Evolutionary conservation across 2,888 invertebrate genomes (phyloP).

Genomic region (Nowickia ferox): DNA sequence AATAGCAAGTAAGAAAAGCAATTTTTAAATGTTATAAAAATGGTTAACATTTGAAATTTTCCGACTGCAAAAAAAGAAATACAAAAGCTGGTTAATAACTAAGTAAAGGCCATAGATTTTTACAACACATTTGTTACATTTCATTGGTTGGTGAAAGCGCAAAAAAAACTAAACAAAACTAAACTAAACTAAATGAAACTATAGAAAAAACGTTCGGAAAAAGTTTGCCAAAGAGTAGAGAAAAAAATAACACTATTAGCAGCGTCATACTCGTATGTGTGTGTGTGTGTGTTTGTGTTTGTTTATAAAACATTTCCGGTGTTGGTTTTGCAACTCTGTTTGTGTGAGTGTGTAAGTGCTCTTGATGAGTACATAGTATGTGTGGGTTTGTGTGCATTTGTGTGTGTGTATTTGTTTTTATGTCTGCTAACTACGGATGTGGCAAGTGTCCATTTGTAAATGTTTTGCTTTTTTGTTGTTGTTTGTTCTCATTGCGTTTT

Average conservation of each 20-base stretch:
- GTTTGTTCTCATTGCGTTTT: neutral
- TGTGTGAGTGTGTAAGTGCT: slow-evolving; percentile 10
- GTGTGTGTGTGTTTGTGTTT: slow-evolving; percentile 32
- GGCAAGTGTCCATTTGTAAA: slow-evolving; percentile 76
- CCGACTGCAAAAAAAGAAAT: neutral
- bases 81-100: slow-evolving; percentile 61
- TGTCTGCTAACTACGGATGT: slow-evolving; percentile 70
- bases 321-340: slow-evolving; percentile 33
- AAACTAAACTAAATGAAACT: too few species aligned
- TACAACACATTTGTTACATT: slow-evolving; percentile 71
- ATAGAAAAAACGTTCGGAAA: slow-evolving; percentile 38
- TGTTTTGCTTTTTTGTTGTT: slow-evolving; percentile 66
- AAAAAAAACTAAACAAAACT: neutral
- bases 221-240: neutral
- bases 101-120: slow-evolving; percentile 70
- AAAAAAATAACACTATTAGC: neutral
- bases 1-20: neutral
- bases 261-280: neutral
- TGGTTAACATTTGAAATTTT: slow-evolving; percentile 18
- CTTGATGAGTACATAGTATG: neutral
- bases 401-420: slow-evolving; percentile 27
- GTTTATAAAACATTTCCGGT: slow-evolving; percentile 52
- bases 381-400: neutral
- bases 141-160: slow-evolving; percentile 60
- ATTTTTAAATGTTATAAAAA: slow-evolving; percentile 32